A percentile compares a stretch with the other conserved stretches of the same genome.
Evolutionary conservation across 1,140 invertebrate genomes (phyloP).

Genomic region (Ceratina calcarata): DNA sequence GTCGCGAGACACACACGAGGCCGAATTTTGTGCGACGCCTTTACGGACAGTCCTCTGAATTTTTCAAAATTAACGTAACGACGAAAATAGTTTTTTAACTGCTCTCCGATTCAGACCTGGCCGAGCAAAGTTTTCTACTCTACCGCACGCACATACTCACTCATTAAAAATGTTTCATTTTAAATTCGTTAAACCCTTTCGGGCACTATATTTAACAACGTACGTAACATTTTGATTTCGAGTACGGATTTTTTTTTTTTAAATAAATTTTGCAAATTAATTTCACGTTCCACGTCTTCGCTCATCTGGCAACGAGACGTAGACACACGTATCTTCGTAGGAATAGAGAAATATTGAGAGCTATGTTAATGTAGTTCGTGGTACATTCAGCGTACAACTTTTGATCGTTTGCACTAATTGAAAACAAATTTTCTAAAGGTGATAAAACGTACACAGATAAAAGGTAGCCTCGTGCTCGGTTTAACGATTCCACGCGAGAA

Average conservation of each 20-base stretch:
- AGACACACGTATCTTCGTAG: no score
- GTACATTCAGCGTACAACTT: no score
- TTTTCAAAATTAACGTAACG: neutral
- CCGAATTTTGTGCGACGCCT: neutral
- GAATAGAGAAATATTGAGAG: no score
- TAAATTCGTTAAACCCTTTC: neutral
- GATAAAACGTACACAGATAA: neutral
- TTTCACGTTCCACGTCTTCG: no score
- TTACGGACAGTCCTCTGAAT: neutral
- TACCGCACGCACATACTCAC: neutral
- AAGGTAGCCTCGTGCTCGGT: neutral
- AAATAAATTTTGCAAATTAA: no score
- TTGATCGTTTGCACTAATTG: neutral
- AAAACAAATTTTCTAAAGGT: neutral
- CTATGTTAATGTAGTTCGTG: no score
- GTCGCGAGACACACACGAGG: no score
- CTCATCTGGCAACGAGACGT: no score
- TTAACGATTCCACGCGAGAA: slow-evolving; percentile 12
- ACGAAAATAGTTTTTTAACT: neutral
- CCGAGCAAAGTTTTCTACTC: no score
- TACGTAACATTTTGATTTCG: neutral
- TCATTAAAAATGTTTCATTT: slow-evolving; percentile 8
- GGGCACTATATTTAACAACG: neutral
- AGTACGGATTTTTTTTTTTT: no score
- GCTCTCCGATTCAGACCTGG: neutral